Evolutionary conservation across 2,113 vertebrate species (phyloP).

Genomic region (Loxodonta africana): DNA sequence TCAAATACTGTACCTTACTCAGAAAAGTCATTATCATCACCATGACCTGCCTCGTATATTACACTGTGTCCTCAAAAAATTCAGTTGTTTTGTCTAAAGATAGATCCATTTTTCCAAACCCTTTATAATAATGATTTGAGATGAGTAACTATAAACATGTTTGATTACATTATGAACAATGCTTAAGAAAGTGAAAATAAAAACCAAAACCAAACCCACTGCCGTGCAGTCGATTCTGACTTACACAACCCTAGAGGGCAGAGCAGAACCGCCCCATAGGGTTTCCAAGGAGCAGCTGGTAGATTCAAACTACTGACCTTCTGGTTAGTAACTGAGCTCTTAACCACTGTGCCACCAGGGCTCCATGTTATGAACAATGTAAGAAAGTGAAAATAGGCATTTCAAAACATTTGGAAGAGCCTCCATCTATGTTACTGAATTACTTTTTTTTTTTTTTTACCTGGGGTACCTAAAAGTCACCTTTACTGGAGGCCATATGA

Average conservation of each 20-base stretch:
- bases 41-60: not conserved
- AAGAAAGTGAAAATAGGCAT: not conserved
- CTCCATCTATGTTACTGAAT: not conserved
- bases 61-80: not conserved
- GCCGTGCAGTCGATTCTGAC: too few relatives aligned
- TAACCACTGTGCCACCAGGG: too few relatives aligned
- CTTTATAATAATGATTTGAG: not conserved
- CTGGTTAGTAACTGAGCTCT: too few relatives aligned
- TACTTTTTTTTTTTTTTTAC: not conserved
- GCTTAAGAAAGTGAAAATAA: not conserved
- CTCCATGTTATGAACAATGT: not conserved
- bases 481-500: not conserved
- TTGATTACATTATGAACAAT: conserved; percentile 45
- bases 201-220: too few relatives aligned
- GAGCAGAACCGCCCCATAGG: too few relatives aligned
- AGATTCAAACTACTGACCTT: too few relatives aligned
- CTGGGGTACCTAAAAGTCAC: not conserved
- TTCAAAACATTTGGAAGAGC: not conserved
- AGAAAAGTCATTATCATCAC: not conserved
- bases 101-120: not conserved
- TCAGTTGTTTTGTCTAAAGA: not conserved
- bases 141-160: not conserved
- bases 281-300: too few relatives aligned
- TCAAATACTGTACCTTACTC: not conserved
- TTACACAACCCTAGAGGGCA: too few relatives aligned